These are phyloP conservation scores for Tolypeutes matacus DNA, from an alignment of 2,797 vertebrate genomes.

Conservation along the genomic window DNA sequence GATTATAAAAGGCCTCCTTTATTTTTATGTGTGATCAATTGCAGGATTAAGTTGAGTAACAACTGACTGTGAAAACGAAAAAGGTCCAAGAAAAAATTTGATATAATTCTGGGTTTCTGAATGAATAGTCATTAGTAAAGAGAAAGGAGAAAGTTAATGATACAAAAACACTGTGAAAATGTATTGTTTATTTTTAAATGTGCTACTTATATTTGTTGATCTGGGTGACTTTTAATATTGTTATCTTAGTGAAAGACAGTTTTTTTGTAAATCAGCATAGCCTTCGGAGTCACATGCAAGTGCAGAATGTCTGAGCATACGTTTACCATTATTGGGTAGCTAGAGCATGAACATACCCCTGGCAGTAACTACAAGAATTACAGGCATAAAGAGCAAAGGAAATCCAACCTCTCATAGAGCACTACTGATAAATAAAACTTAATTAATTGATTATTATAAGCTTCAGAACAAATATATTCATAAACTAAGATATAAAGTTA, in stretches of 20 bases:
- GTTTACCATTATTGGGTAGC: not conserved
- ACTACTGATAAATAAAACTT: not conserved
- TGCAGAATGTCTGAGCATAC: not conserved
- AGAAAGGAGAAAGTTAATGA: not conserved
- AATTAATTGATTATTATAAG: not conserved
- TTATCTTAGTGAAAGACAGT: not conserved
- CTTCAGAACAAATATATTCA: not conserved
- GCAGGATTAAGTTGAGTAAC: constrained; percentile 29
- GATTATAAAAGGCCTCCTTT: not conserved
- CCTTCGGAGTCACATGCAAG: not conserved
- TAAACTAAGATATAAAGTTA: not conserved
- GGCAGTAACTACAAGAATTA: not conserved
- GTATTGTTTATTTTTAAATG: not conserved
- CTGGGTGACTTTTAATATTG: not conserved
- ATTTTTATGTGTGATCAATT: not conserved
- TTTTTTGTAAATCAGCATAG: not conserved
- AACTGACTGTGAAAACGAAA: not conserved
- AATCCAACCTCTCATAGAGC: not conserved
- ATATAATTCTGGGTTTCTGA: not conserved
- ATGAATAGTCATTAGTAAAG: not conserved
- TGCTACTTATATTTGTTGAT: not conserved
- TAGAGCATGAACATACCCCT: not conserved
- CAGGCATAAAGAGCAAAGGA: not conserved
- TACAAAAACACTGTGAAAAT: not conserved
- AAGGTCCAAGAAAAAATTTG: not conserved